Percentiles rank a stretch among this genome's conserved stretches.
These are phyloP conservation scores for Phenganax marumi DNA, from an alignment of 92 coral and sea anemone species.

Conservation along the genomic window DNA sequence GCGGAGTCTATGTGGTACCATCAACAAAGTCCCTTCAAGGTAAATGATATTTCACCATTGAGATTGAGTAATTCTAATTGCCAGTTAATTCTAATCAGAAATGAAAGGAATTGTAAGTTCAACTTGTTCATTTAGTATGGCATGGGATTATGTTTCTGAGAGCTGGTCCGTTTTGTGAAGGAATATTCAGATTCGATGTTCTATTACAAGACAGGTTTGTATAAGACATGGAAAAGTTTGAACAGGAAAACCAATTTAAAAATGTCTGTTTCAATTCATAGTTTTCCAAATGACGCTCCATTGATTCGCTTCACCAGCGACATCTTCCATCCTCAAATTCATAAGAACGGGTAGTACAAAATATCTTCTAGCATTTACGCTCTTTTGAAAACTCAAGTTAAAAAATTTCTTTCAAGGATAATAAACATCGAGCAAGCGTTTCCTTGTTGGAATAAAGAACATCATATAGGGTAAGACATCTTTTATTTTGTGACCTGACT, in stretches of 20 bases:
- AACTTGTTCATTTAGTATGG: conserved; percentile 63
- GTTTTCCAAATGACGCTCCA: conserved; percentile 85
- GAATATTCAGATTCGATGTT: conserved; percentile 82
- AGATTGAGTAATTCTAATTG: neutral
- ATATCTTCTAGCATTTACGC: neutral
- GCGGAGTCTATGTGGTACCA: conserved; percentile 87
- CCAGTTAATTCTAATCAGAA: neutral
- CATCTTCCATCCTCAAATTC: conserved; percentile 87
- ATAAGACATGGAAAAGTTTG: neutral
- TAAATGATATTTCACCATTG: conserved; percentile 13
- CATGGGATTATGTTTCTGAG: conserved; percentile 87
- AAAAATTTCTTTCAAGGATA: conserved; percentile 46
- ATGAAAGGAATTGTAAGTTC: neutral
- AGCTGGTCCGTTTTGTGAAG: conserved; percentile 91
- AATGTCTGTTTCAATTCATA: conserved; percentile 26
- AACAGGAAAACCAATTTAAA: neutral
- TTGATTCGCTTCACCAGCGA: conserved; percentile 76
- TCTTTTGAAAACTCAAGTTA: too few relatives aligned
- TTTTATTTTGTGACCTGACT: neutral
- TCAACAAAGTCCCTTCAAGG: conserved; percentile 84
- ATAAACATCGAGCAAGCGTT: conserved; percentile 74
- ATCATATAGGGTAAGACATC: conserved; percentile 71
- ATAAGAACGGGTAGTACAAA: conserved; percentile 73
- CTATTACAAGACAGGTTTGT: conserved; percentile 89
- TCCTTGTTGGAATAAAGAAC: conserved; percentile 70